Evolutionary conservation across 2,113 vertebrate genomes (phyloP), one percentile per base, ranked within the genome.

Genomic region (Carlito syrichta): DNA sequence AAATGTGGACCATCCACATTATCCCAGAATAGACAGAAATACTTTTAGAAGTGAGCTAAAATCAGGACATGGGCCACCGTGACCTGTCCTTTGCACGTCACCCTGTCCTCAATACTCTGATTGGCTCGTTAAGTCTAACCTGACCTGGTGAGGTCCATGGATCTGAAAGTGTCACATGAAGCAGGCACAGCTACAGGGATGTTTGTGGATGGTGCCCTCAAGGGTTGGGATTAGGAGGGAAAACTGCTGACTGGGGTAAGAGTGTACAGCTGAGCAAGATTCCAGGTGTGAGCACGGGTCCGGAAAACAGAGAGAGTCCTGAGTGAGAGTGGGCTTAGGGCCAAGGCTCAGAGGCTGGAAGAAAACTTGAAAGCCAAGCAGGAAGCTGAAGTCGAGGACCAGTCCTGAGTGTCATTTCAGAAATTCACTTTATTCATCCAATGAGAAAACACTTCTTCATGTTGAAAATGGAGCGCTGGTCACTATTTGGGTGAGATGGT

Each of bases 211-310:
- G 3, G 12, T 19, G 32, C 20, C 62, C 23, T 43, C 8, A 8
- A 8, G n/a, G n/a, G n/a, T 20, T 27, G 0, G 1, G 7, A 8
- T 56, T 3, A 1, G 1, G 0, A 20, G 50, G 22, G 30, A 52
- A 3, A 48, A 10, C 76, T 60, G 14, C 23, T 7, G 5, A 3
- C 83, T 48, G 27, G 45, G 38, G 9, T 6, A 23, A 6, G 6
- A 8, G 10, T 12, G 6, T 30, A 50, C 38, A 52, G 3, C 48
- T 35, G 52, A n/a, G 27, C n/a, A 9, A 13, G 56, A 25, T 17
- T 17, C 19, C 14, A 11, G 12, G 77, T 19, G 20, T 23, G 19
- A 60, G 3, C 22, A 32, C 1, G 2, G 22, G 40, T 27, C 23
- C 13, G 22, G 17, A 48, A 52, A 35, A 32, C 19, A 5, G 11